These are phyloP conservation scores for Brenthis hecate DNA, from an alignment of 2,888 invertebrate genomes.

Conservation along the genomic window DNA sequence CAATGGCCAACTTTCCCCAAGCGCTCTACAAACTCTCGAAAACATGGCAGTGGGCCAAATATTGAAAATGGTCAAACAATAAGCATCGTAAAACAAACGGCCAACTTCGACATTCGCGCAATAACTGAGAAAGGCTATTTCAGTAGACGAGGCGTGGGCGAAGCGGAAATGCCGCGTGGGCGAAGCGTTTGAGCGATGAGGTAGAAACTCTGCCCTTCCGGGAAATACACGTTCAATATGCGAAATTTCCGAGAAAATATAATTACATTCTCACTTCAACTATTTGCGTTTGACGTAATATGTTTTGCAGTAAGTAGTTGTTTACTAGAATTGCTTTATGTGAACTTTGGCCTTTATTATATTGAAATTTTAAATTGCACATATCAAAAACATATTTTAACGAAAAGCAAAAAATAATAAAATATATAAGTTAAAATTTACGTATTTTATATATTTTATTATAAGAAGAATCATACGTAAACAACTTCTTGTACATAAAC, in stretches of 20 bases:
- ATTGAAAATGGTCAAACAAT: conserved; percentile 33
- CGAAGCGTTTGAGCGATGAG: conserved; percentile 1
- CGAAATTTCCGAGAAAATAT: conserved; percentile 13
- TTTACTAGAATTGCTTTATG: neutral
- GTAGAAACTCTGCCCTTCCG: neutral
- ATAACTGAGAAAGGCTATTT: conserved; percentile 16
- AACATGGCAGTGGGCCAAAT: conserved; percentile 19
- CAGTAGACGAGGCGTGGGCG: conserved; percentile 2
- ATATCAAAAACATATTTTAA: too few relatives aligned
- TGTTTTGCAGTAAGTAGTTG: neutral
- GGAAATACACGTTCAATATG: conserved; percentile 4
- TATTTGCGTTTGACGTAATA: neutral
- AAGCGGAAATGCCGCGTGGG: neutral
- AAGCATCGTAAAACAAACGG: conserved; percentile 27
- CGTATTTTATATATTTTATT: too few relatives aligned
- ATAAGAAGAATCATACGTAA: too few relatives aligned
- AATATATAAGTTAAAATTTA: too few relatives aligned
- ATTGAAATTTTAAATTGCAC: too few relatives aligned
- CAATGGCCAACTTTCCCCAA: conserved; percentile 10
- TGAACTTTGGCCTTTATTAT: too few relatives aligned
- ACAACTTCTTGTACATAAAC: too few relatives aligned
- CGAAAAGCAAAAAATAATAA: too few relatives aligned
- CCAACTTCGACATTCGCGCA: conserved; percentile 30
- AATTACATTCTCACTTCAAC: conserved; percentile 11
- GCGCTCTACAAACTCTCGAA: conserved; percentile 7